Percentiles rank a stretch among this genome's conserved stretches.
These are phyloP conservation scores for Hypotaenidia philippensis DNA, from an alignment of 2,797 vertebrate species.

Conservation along the genomic window DNA sequence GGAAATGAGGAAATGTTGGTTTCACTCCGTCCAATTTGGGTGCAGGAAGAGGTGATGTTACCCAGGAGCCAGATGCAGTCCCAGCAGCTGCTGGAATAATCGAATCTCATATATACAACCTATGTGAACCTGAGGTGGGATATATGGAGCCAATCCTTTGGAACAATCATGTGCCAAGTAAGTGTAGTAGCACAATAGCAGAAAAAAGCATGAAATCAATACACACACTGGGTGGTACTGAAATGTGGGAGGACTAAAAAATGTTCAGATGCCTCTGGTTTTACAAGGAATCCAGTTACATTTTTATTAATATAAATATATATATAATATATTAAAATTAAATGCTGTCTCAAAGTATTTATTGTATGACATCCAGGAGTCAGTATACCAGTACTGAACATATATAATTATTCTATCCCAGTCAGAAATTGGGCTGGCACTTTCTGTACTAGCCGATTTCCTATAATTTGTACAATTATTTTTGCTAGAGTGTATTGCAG, in stretches of 20 bases:
- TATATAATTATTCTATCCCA: background rate
- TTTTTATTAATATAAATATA: background rate
- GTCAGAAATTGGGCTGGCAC: background rate
- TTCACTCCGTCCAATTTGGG: background rate
- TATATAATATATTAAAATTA: background rate
- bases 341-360: background rate
- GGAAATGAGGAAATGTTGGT: background rate
- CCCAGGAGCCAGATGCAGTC: constrained; percentile 15
- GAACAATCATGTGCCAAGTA: background rate
- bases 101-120: background rate
- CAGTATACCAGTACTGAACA: background rate
- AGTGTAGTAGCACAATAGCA: background rate
- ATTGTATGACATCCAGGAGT: background rate
- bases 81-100: constrained; percentile 27
- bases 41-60: constrained; percentile 12
- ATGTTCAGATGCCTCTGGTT: background rate
- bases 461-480: background rate
- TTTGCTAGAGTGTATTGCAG: background rate
- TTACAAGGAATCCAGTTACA: background rate
- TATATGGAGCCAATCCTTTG: background rate
- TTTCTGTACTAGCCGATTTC: background rate
- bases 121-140: background rate
- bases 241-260: background rate
- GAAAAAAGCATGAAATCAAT: background rate
- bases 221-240: background rate